Evolutionary conservation across 2,888 invertebrate genomes (phyloP).

Genomic region (Volucella bombylans): DNA sequence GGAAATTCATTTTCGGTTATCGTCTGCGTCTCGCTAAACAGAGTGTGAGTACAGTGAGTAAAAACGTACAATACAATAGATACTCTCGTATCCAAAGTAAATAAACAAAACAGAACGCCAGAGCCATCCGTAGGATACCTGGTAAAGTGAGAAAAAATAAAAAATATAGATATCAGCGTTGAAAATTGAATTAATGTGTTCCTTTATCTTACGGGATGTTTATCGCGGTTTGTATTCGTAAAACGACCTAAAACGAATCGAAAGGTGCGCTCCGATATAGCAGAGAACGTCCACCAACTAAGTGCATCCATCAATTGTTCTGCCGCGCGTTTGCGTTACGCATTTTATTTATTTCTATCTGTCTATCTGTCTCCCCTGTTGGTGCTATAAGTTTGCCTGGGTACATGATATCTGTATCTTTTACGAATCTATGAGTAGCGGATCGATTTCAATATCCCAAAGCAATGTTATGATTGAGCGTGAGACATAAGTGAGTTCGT

Average conservation of each 20-base stretch:
- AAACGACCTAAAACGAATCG: slow-evolving; percentile 47
- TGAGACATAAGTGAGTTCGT: slow-evolving; percentile 30
- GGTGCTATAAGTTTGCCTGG: background rate
- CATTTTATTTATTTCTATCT: slow-evolving; percentile 4
- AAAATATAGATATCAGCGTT: slow-evolving; percentile 33
- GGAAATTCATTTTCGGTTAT: slow-evolving; percentile 66
- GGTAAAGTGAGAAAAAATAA: too few species aligned
- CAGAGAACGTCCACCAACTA: slow-evolving; percentile 21
- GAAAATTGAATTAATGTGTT: slow-evolving; percentile 70
- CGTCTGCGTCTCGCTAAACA: slow-evolving; percentile 29
- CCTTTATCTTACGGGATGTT: slow-evolving; percentile 66
- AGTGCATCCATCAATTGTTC: slow-evolving; percentile 64
- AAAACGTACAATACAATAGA: slow-evolving; percentile 23
- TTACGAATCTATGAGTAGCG: background rate
- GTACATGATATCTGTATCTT: background rate
- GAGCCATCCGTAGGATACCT: too few species aligned
- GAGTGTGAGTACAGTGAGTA: slow-evolving; percentile 3
- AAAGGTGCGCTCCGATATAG: slow-evolving; percentile 56
- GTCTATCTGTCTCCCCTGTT: background rate
- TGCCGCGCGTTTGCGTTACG: slow-evolving; percentile 18
- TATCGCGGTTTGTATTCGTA: slow-evolving; percentile 51
- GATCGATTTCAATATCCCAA: background rate
- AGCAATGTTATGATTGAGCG: slow-evolving; percentile 41
- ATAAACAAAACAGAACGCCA: slow-evolving; percentile 56
- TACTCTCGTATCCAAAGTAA: slow-evolving; percentile 41